phyloP scores from a whole-genome alignment of 1,140 invertebrate species.

The Anadara kagoshimensis region DNA sequence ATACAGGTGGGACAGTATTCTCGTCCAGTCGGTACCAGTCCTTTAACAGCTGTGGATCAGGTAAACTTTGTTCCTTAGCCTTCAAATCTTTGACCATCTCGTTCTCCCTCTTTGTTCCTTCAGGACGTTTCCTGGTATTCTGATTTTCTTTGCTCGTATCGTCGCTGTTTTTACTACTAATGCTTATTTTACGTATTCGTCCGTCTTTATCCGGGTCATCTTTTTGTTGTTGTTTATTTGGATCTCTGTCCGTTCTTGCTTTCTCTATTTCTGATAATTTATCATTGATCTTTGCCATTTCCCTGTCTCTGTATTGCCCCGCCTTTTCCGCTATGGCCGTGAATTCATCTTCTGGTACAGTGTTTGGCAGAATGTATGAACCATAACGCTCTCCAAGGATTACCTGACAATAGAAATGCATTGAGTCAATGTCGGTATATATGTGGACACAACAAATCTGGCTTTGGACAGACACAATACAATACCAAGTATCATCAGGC shows the following conservation, averaged over 20 bases:
- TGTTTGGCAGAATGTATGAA: constrained; percentile 95
- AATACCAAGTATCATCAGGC: too few species aligned
- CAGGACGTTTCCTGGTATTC: constrained; percentile 3
- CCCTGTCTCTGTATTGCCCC: constrained; percentile 62
- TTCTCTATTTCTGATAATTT: constrained; percentile 51
- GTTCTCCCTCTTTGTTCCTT: constrained; percentile 36
- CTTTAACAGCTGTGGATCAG: constrained; percentile 51
- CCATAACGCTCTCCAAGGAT: constrained; percentile 98
- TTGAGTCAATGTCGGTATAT: too few species aligned
- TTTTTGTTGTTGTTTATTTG: neutral
- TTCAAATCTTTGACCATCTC: constrained; percentile 42
- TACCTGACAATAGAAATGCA: constrained; percentile 82
- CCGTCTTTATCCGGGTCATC: too few species aligned
- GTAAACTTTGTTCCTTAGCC: constrained; percentile 50
- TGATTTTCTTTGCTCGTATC: constrained; percentile 16
- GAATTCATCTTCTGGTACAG: constrained; percentile 85
- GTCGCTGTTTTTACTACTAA: constrained; percentile 32
- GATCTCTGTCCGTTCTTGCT: constrained; percentile 7
- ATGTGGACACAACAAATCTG: too few species aligned
- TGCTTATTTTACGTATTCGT: constrained; percentile 3
- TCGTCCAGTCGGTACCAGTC: constrained; percentile 84
- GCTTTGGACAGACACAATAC: too few species aligned
- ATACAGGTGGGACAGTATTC: constrained; percentile 84
- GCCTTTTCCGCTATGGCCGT: constrained; percentile 87
- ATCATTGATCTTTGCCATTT: constrained; percentile 40